A percentile compares a stretch with the other conserved stretches of the same genome.
Conservation (phyloP, 2,888 invertebrate species). For the Pristionchus fissidentatus region DNA sequence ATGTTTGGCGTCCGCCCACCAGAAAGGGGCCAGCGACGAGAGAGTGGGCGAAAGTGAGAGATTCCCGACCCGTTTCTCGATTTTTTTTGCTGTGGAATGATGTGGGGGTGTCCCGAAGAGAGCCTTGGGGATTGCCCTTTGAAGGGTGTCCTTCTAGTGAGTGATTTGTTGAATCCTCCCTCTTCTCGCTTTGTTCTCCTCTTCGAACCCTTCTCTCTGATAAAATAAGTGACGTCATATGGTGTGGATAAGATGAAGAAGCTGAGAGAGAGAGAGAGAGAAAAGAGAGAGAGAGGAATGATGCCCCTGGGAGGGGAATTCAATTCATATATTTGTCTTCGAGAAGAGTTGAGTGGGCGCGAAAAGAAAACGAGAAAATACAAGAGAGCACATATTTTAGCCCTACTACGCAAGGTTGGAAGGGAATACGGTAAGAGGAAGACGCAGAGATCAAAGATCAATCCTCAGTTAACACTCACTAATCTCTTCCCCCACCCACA, state of each 20-base stretch:
- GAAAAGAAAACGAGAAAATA: constrained; percentile 15
- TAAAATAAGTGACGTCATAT: constrained; percentile 35
- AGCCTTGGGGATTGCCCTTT: no score
- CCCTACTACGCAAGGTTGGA: constrained; percentile 44
- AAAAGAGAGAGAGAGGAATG: constrained; percentile 35
- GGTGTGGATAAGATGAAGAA: constrained; percentile 32
- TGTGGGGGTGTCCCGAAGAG: no score
- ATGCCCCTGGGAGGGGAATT: constrained; percentile 11
- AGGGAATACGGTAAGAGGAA: constrained; percentile 46
- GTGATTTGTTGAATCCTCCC: neutral
- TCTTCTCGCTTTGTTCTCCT: neutral
- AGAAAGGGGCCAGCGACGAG: no score
- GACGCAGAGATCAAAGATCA: constrained; percentile 24
- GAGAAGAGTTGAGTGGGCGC: constrained; percentile 30
- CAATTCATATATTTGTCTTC: constrained; percentile 14
- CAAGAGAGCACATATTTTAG: constrained; percentile 22
- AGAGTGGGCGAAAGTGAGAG: no score
- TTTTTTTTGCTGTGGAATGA: no score
- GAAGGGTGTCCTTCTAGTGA: no score
- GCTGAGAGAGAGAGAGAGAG: constrained; percentile 20
- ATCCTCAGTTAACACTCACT: neutral
- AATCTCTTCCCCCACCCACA: constrained; percentile 23
- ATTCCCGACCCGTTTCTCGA: no score
- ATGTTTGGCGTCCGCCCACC: no score
- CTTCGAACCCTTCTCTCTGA: constrained; percentile 3